phyloP scores from a whole-genome alignment of 2,888 invertebrate genomes.

The Ormyrus pomaceus region DNA sequence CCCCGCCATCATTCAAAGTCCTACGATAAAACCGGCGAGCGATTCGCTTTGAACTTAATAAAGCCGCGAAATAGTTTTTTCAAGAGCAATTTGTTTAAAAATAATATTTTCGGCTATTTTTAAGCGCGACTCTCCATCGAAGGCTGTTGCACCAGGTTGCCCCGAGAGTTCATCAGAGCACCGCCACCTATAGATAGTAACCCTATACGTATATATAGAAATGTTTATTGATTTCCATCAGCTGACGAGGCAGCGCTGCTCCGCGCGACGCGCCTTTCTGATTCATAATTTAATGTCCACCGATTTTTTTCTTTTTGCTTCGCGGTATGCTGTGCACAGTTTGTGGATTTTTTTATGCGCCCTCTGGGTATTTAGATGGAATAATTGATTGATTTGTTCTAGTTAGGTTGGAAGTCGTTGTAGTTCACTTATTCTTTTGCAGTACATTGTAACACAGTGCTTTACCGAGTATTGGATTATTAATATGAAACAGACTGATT shows the following conservation, averaged over 20 bases:
- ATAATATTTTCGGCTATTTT: constrained; percentile 13
- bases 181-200: not conserved
- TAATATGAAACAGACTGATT: no score
- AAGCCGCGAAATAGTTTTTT: not conserved
- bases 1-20: no score
- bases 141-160: constrained; percentile 27
- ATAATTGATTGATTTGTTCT: no score
- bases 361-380: no score
- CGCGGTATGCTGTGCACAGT: no score
- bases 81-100: constrained; percentile 7
- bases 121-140: not conserved
- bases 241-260: constrained; percentile 3
- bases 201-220: not conserved
- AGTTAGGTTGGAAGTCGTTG: no score
- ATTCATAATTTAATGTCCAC: constrained; percentile 37
- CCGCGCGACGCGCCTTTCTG: constrained; percentile 5
- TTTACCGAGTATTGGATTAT: no score
- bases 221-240: constrained; percentile 43
- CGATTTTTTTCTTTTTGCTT: not conserved
- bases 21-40: no score
- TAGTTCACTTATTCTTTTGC: no score
- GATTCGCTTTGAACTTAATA: not conserved
- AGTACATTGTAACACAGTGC: no score
- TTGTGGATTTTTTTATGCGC: no score
- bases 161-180: not conserved